Percentiles rank a stretch among this genome's conserved stretches.
Evolutionary conservation across 2,888 invertebrate genomes (phyloP).

Genomic region (Eledona agricola): DNA sequence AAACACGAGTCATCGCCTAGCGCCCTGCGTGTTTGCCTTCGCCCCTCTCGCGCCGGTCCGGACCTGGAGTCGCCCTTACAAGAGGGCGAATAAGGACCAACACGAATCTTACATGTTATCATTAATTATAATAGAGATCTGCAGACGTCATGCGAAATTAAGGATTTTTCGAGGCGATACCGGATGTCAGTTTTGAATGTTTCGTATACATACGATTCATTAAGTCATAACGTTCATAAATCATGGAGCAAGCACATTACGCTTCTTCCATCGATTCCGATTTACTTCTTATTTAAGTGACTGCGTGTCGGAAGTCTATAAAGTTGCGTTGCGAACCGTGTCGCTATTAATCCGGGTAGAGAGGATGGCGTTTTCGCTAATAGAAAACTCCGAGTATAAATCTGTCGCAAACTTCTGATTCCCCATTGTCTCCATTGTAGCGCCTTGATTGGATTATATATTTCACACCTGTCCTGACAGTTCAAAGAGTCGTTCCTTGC

Average conservation of each 20-base stretch:
- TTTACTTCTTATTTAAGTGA: slow-evolving; percentile 19
- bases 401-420: slow-evolving; percentile 60
- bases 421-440: slow-evolving; percentile 61
- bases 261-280: slow-evolving; percentile 2
- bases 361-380: slow-evolving; percentile 23
- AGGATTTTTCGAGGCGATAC: slow-evolving; percentile 46
- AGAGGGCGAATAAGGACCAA: slow-evolving; percentile 34
- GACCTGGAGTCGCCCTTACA: slow-evolving; percentile 25
- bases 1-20: slow-evolving; percentile 57
- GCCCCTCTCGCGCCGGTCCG: slow-evolving; percentile 35
- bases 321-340: slow-evolving; percentile 30
- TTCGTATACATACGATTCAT: slow-evolving; percentile 27
- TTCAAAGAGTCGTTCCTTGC: slow-evolving; percentile 35
- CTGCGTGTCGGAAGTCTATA: slow-evolving; percentile 40
- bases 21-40: slow-evolving; percentile 46
- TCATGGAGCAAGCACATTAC: slow-evolving; percentile 12
- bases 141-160: slow-evolving; percentile 55
- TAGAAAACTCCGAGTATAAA: slow-evolving; percentile 51
- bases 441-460: slow-evolving; percentile 59
- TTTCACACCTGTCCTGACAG: slow-evolving; percentile 52
- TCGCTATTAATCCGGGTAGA: slow-evolving; percentile 33
- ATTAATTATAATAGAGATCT: slow-evolving; percentile 57
- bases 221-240: slow-evolving; percentile 24
- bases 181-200: slow-evolving; percentile 45
- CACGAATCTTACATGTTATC: slow-evolving; percentile 51